Conservation (phyloP, 2,113 vertebrate species). For the Sitta europaea region DNA sequence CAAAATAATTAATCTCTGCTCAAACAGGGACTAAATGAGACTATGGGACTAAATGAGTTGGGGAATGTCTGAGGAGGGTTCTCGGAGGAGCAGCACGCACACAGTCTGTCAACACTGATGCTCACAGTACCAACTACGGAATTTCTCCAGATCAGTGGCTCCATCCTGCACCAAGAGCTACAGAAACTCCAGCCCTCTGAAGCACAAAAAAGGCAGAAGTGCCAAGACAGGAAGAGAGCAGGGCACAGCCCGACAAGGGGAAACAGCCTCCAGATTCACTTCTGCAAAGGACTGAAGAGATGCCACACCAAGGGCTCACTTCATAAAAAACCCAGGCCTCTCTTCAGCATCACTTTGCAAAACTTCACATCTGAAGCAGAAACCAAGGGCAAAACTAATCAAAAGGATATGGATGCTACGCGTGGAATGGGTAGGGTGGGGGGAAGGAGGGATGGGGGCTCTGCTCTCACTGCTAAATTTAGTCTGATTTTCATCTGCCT, state of each 20-base stretch:
- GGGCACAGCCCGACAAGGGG: accelerated
- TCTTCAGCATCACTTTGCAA: neutral
- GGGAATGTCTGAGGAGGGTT: neutral
- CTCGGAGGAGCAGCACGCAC: accelerated
- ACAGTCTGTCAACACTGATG: neutral
- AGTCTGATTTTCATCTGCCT: conserved; percentile 67
- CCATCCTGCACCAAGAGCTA: neutral
- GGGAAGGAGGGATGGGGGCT: neutral
- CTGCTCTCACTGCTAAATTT: conserved; percentile 61
- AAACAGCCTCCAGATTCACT: neutral
- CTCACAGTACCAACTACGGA: neutral
- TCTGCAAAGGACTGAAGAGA: neutral
- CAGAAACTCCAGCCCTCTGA: neutral
- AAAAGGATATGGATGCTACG: conserved; percentile 39
- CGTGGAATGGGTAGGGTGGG: neutral
- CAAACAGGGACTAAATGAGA: neutral
- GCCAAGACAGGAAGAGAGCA: neutral
- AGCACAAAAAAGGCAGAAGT: neutral
- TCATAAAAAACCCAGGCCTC: neutral
- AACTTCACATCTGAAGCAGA: conserved; percentile 51
- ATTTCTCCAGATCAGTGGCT: neutral
- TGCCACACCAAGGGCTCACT: neutral
- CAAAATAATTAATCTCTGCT: neutral
- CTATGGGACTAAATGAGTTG: neutral
- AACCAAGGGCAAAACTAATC: conserved; percentile 63